These are phyloP conservation scores for Trimorus sp. DNA, from an alignment of 2,888 invertebrate genomes.

Conservation along the genomic window DNA sequence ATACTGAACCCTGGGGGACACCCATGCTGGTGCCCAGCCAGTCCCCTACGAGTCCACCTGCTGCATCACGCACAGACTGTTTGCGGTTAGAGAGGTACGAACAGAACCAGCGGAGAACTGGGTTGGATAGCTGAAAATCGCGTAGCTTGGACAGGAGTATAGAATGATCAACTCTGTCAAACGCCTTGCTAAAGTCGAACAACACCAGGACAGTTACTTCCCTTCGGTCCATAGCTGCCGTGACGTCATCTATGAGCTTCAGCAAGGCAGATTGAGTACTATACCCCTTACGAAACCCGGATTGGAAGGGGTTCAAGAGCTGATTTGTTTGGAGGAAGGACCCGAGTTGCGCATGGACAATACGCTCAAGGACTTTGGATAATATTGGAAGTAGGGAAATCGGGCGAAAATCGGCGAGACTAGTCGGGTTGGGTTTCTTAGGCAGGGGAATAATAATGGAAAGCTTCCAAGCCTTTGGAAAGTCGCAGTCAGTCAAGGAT, in stretches of 20 bases:
- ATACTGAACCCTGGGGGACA: slow-evolving; percentile 4
- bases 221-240: not conserved
- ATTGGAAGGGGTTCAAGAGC: not conserved
- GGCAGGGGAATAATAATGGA: not conserved
- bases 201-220: not conserved
- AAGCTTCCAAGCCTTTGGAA: not conserved
- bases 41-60: too few relatives aligned
- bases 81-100: not conserved
- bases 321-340: not conserved
- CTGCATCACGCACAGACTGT: slow-evolving; percentile 2
- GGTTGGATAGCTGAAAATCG: not conserved
- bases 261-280: not conserved
- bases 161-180: too few relatives aligned
- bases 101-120: not conserved
- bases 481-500: not conserved
- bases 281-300: too few relatives aligned
- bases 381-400: slow-evolving; percentile 1
- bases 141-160: too few relatives aligned
- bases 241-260: not conserved
- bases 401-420: not conserved
- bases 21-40: not conserved
- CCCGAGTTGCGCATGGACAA: not conserved
- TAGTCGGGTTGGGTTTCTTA: not conserved
- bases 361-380: not conserved
- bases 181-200: too few relatives aligned